Evolutionary conservation across 2,113 vertebrate genomes (phyloP), one percentile per base, ranked within the genome.

Genomic region (Todiramphus saurophagus): DNA sequence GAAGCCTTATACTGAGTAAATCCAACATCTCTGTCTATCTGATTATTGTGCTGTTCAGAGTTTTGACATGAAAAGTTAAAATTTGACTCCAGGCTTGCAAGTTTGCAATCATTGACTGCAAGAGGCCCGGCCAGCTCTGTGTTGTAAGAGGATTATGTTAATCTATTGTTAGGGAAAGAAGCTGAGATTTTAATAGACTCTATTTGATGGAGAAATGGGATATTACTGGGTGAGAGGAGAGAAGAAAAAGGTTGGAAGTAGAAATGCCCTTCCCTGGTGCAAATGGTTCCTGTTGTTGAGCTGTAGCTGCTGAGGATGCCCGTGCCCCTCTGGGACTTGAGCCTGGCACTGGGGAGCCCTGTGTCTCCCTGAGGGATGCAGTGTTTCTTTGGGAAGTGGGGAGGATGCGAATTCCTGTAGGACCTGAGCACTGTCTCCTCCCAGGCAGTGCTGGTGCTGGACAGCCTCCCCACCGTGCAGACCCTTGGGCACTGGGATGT

Each of bases 111-210:
- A 13, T 5, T 46, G 69, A 64, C 75, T 73, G 92, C 70, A 83
- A 48, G 58, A 80, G 92, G 67, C 72, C 51, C 0, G 8, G 84
- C 77, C 64, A 53, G 81, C 59, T 76, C 12, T 0, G 35, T 75
- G 76, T 15, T 0, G 0, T 62, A 70, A 89, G 60, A 75, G 64
- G 89, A 89, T 92, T 94, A 78, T 0, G 1, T 75, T 87, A 63
- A 89, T 90, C 89, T 92, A 39, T 89, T 84, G 73, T 91, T 79
- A 58, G 77, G 51, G 39, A 60, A 78, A 51, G 87, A 87, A 82
- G 39, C 83, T 50, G 78, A 59, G 66, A 31, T 84, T 82, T 92
- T 91, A 90, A 69, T 46, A 64, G 64, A 56, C 46, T 62, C 55
- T 46, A 3, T 81, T 78, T 78, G 89, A 72, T 72, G 83, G 41